A percentile compares a stretch with the other conserved stretches of the same genome.
Evolutionary conservation across 1,140 invertebrate genomes (phyloP).

Genomic region (Ruditapes philippinarum): DNA sequence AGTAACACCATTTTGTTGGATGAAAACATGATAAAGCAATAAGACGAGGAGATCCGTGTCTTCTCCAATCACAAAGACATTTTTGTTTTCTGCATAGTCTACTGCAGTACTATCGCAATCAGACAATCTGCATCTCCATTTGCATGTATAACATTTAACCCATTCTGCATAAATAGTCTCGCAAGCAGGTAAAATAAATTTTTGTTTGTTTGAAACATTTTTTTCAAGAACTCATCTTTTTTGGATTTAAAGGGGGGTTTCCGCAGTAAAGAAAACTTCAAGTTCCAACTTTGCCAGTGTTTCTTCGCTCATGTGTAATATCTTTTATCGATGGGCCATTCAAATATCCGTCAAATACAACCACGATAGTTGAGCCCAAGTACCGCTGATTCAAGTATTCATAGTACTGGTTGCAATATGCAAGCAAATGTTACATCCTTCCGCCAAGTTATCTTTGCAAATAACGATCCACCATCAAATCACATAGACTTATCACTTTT

Average conservation of each 20-base stretch:
- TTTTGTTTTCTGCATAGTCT: neutral
- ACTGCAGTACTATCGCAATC: conserved; percentile 7
- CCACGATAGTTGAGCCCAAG: neutral
- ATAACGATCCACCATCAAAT: no score
- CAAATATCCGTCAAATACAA: conserved; percentile 27
- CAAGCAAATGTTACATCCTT: no score
- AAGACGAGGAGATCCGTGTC: conserved; percentile 38
- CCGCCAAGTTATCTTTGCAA: no score
- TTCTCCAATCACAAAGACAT: conserved; percentile 28
- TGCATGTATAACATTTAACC: conserved; percentile 11
- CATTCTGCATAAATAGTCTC: neutral
- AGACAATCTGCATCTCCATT: conserved; percentile 21
- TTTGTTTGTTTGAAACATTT: conserved; percentile 25
- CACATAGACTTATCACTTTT: no score
- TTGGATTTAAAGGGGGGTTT: conserved; percentile 5
- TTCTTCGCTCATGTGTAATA: conserved; percentile 7
- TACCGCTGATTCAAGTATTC: conserved; percentile 6
- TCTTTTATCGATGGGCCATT: conserved; percentile 34
- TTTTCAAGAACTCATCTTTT: conserved; percentile 64
- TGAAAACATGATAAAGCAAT: conserved; percentile 27
- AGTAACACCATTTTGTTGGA: neutral
- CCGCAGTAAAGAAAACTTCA: neutral
- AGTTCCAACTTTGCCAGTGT: neutral
- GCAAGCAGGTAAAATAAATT: neutral
- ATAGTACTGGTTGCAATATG: neutral